phyloP scores from a whole-genome alignment of 2,888 invertebrate genomes.

The Eupithecia subfuscata region DNA sequence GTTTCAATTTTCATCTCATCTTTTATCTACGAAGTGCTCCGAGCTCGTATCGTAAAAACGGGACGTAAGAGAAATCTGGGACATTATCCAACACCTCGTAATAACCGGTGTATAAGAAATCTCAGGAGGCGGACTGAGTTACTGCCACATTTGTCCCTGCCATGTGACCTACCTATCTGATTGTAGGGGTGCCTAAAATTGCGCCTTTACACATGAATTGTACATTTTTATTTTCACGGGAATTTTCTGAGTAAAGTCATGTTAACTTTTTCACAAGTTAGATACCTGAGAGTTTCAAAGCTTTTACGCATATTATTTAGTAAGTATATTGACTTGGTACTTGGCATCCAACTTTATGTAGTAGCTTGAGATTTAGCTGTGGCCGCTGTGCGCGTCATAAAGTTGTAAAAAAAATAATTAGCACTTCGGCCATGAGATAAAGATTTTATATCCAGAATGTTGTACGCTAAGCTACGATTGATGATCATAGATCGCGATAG shows the following conservation, averaged over 20 bases:
- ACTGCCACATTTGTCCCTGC: conserved; percentile 78
- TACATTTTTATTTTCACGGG: neutral
- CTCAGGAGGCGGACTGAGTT: conserved; percentile 70
- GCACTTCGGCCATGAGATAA: neutral
- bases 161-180: conserved; percentile 76
- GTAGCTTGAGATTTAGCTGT: neutral
- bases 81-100: conserved; percentile 52
- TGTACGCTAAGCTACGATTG: neutral
- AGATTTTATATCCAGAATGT: neutral
- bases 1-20: conserved; percentile 33
- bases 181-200: conserved; percentile 48
- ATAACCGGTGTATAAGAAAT: conserved; percentile 75
- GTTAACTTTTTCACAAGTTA: neutral
- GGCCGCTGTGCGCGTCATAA: neutral
- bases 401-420: too few species aligned
- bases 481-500: neutral
- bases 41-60: conserved; percentile 40
- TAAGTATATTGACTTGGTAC: neutral
- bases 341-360: neutral
- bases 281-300: neutral
- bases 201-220: conserved; percentile 28
- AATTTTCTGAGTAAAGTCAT: neutral
- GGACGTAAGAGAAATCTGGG: conserved; percentile 43
- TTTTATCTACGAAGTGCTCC: conserved; percentile 26
- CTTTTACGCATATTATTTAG: neutral